phyloP scores from a whole-genome alignment of 53 echinoderm and acorn worm species.

The Luidia sarsii region DNA sequence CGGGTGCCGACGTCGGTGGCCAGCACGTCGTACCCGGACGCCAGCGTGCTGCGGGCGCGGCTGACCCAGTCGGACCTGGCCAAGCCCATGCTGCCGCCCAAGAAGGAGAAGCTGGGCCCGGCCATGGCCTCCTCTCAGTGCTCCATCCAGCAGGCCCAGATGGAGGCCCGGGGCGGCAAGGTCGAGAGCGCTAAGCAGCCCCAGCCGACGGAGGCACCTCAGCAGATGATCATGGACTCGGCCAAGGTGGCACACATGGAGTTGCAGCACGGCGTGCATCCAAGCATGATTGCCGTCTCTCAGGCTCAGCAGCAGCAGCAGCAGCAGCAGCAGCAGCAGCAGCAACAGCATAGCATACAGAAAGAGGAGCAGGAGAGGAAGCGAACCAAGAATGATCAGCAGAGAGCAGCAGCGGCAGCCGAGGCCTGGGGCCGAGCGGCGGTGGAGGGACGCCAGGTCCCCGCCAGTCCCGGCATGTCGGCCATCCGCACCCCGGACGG shows the following conservation, averaged over 20 bases:
- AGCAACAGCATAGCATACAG: constrained; percentile 10
- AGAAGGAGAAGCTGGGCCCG: constrained; percentile 54
- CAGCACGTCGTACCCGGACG: constrained; percentile 72
- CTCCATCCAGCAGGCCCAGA: constrained; percentile 3
- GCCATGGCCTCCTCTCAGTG: constrained; percentile 28
- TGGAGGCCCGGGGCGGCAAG: constrained; percentile 16
- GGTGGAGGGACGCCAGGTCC: constrained; percentile 16
- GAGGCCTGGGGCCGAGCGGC: constrained; percentile 45
- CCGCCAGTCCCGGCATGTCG: constrained; percentile 25
- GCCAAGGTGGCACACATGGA: constrained; percentile 51
- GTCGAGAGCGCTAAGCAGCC: constrained; percentile 15
- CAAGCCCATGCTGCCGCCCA: constrained; percentile 59
- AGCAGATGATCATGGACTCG: constrained; percentile 30
- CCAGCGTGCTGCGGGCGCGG: constrained; percentile 86
- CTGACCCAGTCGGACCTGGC: constrained; percentile 61
- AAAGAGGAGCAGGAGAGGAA: constrained; percentile 52
- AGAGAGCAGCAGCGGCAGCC: constrained; percentile 27
- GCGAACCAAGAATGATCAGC: constrained; percentile 34
- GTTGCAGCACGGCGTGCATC: constrained; percentile 27
- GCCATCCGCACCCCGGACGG: constrained; percentile 54
- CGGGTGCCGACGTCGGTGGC: constrained; percentile 89
- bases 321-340: constrained; percentile 41
- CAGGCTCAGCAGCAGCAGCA: constrained; percentile 41
- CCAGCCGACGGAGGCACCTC: constrained; percentile 5
- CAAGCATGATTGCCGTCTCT: constrained; percentile 18